Percentiles rank a stretch among this genome's conserved stretches.
Conservation (phyloP, 1,140 invertebrate genomes). For the Drosophila nasuta region DNA sequence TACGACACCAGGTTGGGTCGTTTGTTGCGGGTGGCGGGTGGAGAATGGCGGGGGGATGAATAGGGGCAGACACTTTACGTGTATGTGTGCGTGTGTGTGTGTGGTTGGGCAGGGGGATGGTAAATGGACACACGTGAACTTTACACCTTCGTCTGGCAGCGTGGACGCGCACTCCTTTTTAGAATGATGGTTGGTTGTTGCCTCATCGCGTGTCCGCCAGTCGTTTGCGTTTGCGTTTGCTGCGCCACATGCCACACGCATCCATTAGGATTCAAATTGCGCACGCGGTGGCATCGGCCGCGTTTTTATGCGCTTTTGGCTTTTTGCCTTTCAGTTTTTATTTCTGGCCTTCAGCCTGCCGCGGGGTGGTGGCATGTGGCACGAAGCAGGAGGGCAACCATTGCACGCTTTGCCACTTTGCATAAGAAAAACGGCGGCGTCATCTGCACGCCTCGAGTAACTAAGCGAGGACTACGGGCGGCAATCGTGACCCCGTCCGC, state of each 20-base stretch:
- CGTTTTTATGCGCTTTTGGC: conserved; percentile 71
- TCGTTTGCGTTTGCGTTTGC: conserved; percentile 64
- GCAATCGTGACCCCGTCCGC: conserved; percentile 44
- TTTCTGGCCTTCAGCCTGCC: conserved; percentile 20
- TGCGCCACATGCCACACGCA: conserved; percentile 71
- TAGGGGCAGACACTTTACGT: not conserved
- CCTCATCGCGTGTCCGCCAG: conserved; percentile 75
- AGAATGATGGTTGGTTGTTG: conserved; percentile 36
- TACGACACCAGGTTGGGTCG: conserved; percentile 44
- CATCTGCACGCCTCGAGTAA: conserved; percentile 54
- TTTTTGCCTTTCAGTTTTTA: conserved; percentile 56
- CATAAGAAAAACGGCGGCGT: conserved; percentile 61
- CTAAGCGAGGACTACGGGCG: not conserved
- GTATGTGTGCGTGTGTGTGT: conserved; percentile 4
- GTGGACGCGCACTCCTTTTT: conserved; percentile 33
- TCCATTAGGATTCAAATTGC: conserved; percentile 83
- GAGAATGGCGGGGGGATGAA: not conserved
- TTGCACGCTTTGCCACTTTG: conserved; percentile 74
- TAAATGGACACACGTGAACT: conserved; percentile 82
- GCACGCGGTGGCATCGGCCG: conserved; percentile 63
- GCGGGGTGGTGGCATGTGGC: not conserved
- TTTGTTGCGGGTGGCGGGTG: not conserved
- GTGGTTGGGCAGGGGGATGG: conserved; percentile 27
- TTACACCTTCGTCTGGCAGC: conserved; percentile 66
- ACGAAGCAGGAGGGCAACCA: not conserved